Evolutionary conservation across 2,797 vertebrate genomes (phyloP).

Genomic region (Enteromius fasciolatus): DNA sequence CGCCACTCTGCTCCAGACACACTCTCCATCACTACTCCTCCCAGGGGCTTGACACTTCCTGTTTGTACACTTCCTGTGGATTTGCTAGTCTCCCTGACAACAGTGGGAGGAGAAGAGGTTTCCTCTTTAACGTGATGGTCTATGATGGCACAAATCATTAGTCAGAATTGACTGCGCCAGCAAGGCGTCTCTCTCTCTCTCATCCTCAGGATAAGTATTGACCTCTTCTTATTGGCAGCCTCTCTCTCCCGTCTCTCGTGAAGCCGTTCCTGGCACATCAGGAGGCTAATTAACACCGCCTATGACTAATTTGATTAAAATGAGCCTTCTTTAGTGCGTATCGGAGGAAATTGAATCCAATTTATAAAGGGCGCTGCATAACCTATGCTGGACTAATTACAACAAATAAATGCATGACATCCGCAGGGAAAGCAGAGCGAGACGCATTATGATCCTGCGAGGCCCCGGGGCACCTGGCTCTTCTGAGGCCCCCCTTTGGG

Average conservation of each 20-base stretch:
- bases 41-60: conserved; percentile 11
- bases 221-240: conserved; percentile 37
- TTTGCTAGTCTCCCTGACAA: conserved; percentile 39
- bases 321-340: conserved; percentile 46
- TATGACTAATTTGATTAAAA: conserved; percentile 60
- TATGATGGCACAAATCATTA: conserved; percentile 34
- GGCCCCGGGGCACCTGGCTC: conserved; percentile 7
- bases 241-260: conserved; percentile 9
- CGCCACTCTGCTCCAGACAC: not conserved
- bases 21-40: not conserved
- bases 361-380: conserved; percentile 43
- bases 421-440: conserved; percentile 4
- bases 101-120: conserved; percentile 35
- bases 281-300: conserved; percentile 60
- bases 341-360: conserved; percentile 49
- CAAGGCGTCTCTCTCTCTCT: conserved; percentile 25
- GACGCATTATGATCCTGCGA: conserved; percentile 10
- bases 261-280: conserved; percentile 40
- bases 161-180: conserved; percentile 23
- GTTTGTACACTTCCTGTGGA: conserved; percentile 22
- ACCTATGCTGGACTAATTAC: conserved; percentile 29
- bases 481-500: not conserved
- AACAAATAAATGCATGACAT: conserved; percentile 35
- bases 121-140: not conserved
- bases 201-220: conserved; percentile 41